phyloP scores from a whole-genome alignment of 2,113 vertebrate genomes.

The Phyllostomus discolor region DNA sequence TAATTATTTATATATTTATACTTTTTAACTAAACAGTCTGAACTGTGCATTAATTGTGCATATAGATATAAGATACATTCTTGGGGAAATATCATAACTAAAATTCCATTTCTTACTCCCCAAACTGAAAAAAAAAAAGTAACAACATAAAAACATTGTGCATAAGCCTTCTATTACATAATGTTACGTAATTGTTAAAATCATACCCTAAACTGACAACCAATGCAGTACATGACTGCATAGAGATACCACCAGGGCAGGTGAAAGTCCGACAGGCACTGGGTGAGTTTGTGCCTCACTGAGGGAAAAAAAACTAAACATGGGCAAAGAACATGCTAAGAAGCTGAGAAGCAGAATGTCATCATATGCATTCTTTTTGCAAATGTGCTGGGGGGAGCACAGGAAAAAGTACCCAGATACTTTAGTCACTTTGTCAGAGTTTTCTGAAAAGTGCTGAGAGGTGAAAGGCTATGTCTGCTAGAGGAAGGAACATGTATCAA shows the following conservation, averaged over 20 bases:
- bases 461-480: conserved; percentile 86
- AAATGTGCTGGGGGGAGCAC: neutral
- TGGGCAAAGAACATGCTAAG: neutral
- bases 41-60: neutral
- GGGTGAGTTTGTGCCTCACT: neutral
- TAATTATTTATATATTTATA: neutral
- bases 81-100: conserved; percentile 20
- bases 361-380: neutral
- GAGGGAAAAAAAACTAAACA: neutral
- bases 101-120: neutral
- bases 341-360: neutral
- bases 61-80: neutral
- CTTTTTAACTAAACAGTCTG: neutral
- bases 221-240: conserved; percentile 85
- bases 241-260: neutral
- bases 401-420: neutral
- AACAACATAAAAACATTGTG: neutral
- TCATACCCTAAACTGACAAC: conserved; percentile 75
- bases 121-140: conserved; percentile 10
- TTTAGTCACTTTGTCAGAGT: neutral
- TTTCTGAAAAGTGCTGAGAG: neutral
- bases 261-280: neutral
- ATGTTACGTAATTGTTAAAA: neutral
- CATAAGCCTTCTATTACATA: neutral
- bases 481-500: conserved; percentile 89